These are phyloP conservation scores for Dynastes grantii DNA, from an alignment of 2,888 invertebrate species.

Conservation along the genomic window DNA sequence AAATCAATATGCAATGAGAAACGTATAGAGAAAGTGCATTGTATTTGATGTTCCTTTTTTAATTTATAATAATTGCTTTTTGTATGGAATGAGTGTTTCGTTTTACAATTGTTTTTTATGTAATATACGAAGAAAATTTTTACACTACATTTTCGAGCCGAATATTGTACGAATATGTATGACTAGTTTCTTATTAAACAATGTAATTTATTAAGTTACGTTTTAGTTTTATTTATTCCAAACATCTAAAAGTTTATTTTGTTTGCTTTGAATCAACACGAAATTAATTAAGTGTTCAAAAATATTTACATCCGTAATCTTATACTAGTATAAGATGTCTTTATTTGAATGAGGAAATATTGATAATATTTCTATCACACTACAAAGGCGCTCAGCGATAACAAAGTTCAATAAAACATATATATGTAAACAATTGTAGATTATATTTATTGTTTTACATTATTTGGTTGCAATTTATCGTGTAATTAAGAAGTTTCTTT, in stretches of 20 bases:
- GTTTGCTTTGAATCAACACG: not conserved
- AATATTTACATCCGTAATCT: no score
- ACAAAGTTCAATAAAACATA: no score
- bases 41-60: conserved; percentile 49
- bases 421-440: not conserved
- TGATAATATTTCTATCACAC: not conserved
- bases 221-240: conserved; percentile 15
- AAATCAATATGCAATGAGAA: conserved; percentile 18
- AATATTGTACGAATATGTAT: conserved; percentile 31
- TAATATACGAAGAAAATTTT: conserved; percentile 22
- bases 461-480: no score
- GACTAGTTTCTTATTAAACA: conserved; percentile 26
- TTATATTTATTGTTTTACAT: no score
- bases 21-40: conserved; percentile 12
- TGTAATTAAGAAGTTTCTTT: not conserved
- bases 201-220: conserved; percentile 38
- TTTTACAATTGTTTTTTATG: conserved; percentile 46
- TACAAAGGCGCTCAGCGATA: no score
- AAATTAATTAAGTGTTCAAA: no score
- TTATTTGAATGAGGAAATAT: no score
- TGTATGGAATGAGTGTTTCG: conserved; percentile 35
- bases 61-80: conserved; percentile 37
- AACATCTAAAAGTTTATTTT: not conserved
- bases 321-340: no score
- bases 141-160: not conserved